phyloP scores from a whole-genome alignment of 2,888 invertebrate genomes.

The Aspidiotus rigidus region DNA sequence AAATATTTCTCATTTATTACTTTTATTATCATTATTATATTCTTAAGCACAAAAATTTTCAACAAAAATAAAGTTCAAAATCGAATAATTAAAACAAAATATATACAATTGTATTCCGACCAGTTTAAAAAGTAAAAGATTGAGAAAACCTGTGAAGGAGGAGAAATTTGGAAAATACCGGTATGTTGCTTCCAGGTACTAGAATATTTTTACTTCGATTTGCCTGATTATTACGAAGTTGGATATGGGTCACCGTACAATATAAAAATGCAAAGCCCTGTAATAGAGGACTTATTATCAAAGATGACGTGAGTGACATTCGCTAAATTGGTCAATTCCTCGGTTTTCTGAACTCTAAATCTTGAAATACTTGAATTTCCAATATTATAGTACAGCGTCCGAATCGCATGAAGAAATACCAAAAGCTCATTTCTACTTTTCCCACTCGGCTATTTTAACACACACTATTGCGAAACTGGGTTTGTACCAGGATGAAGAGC shows the following conservation, averaged over 20 bases:
- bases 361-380: not conserved
- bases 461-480: slow-evolving; percentile 1
- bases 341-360: too few relatives aligned
- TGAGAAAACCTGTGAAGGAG: too few relatives aligned
- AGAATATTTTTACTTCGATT: not conserved
- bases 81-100: too few relatives aligned
- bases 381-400: not conserved
- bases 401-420: too few relatives aligned
- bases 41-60: too few relatives aligned
- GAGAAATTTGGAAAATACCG: too few relatives aligned
- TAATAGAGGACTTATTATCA: not conserved
- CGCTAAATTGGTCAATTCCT: not conserved
- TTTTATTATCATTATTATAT: too few relatives aligned
- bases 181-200: too few relatives aligned
- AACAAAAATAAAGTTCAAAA: too few relatives aligned
- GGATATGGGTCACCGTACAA: not conserved
- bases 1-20: too few relatives aligned
- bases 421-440: not conserved
- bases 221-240: not conserved
- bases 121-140: too few relatives aligned
- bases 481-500: not conserved
- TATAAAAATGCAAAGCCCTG: not conserved
- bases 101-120: too few relatives aligned
- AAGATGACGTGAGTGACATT: not conserved
- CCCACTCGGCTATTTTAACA: not conserved